phyloP scores from a whole-genome alignment of 2,113 vertebrate species.

The Corythornis vintsioides region DNA sequence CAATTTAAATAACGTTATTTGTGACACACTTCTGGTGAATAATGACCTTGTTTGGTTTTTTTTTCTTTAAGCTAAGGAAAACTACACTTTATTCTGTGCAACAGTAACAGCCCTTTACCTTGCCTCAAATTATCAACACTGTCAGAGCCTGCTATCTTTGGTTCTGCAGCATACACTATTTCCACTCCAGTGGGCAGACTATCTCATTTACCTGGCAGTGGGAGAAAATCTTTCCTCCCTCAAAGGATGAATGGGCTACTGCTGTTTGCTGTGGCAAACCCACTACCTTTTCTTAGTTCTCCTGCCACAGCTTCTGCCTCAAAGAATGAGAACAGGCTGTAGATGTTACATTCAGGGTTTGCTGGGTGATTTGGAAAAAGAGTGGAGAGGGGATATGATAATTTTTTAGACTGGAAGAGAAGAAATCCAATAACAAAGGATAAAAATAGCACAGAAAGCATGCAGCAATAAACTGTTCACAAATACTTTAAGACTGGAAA shows the following conservation, averaged over 20 bases:
- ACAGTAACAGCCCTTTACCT: background rate
- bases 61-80: background rate
- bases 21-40: background rate
- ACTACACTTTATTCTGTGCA: background rate
- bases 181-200: background rate
- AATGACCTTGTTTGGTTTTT: background rate
- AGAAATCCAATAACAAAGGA: background rate
- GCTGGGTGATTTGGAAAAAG: background rate
- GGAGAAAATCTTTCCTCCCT: background rate
- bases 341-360: background rate
- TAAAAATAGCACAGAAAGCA: constrained; percentile 25
- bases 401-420: background rate
- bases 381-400: background rate
- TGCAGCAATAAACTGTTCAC: background rate
- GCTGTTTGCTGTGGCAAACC: background rate
- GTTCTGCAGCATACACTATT: background rate
- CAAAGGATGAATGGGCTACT: background rate
- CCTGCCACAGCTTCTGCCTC: background rate
- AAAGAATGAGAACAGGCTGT: background rate
- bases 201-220: background rate
- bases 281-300: background rate
- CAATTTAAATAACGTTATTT: background rate
- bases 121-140: background rate
- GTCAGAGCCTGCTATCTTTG: background rate
- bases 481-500: constrained; percentile 9